phyloP scores from a whole-genome alignment of 2,797 vertebrate species.

The Amazona finschi region DNA sequence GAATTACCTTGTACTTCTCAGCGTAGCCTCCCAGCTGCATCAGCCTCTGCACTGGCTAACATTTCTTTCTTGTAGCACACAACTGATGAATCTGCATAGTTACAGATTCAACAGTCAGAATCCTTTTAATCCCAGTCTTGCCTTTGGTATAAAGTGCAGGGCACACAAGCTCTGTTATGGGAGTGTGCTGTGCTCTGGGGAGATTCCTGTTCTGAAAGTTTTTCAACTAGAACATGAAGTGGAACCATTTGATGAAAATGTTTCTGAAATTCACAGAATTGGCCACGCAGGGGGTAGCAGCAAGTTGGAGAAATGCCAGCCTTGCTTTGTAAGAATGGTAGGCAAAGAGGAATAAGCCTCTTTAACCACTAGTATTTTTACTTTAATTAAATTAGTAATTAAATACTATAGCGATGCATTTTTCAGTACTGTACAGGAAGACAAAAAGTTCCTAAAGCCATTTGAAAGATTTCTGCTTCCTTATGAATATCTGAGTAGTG shows the following conservation, averaged over 20 bases:
- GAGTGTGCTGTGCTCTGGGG: accelerated
- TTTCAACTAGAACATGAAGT: neutral
- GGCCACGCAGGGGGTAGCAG: neutral
- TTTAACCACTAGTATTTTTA: neutral
- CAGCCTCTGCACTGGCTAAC: neutral
- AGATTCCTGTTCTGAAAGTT: accelerated
- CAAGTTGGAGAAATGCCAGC: neutral
- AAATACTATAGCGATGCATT: neutral
- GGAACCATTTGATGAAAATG: neutral
- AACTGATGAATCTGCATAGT: neutral
- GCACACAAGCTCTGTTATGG: accelerated
- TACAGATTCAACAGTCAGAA: neutral
- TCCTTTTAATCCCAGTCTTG: neutral
- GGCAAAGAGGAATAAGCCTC: neutral
- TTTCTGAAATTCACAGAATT: neutral
- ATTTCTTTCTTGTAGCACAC: neutral
- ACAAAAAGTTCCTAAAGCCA: neutral
- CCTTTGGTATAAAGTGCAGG: neutral
- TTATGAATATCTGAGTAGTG: neutral
- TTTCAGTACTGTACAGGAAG: neutral
- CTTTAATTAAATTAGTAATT: neutral
- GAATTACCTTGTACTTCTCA: neutral
- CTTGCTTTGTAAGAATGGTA: neutral
- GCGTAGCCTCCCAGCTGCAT: neutral
- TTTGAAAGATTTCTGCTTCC: neutral